phyloP scores from a whole-genome alignment of 2,113 vertebrate genomes.

The Collichthys lucidus region DNA sequence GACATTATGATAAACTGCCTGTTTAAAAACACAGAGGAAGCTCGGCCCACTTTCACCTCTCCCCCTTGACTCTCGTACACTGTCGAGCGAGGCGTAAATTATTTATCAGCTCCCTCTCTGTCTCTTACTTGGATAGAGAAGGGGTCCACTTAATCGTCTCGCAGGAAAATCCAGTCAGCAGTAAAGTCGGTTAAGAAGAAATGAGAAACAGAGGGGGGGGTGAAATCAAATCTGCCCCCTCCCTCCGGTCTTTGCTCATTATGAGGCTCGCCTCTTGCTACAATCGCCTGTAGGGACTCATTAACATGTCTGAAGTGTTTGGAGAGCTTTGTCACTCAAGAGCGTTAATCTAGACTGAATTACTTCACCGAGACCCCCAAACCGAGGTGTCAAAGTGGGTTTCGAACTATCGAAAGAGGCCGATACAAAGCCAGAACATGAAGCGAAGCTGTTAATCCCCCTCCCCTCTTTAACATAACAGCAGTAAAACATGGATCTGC shows the following conservation, averaged over 20 bases:
- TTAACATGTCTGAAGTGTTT: slow-evolving; percentile 73
- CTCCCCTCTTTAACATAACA: neutral
- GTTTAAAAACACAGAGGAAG: slow-evolving; percentile 60
- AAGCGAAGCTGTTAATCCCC: slow-evolving; percentile 26
- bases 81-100: slow-evolving; percentile 66
- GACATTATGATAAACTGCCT: slow-evolving; percentile 70
- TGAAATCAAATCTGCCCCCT: slow-evolving; percentile 66
- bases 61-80: slow-evolving; percentile 53
- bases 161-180: slow-evolving; percentile 47
- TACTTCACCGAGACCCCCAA: slow-evolving; percentile 46
- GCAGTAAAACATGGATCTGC: neutral
- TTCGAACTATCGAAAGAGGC: slow-evolving; percentile 31
- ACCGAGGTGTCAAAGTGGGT: slow-evolving; percentile 25
- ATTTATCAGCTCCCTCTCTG: slow-evolving; percentile 68
- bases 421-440: slow-evolving; percentile 9
- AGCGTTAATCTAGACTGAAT: slow-evolving; percentile 61
- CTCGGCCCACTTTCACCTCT: slow-evolving; percentile 44
- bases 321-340: slow-evolving; percentile 68
- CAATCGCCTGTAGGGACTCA: slow-evolving; percentile 66
- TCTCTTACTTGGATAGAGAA: slow-evolving; percentile 19
- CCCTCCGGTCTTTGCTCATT: slow-evolving; percentile 60
- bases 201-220: slow-evolving; percentile 43
- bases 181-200: slow-evolving; percentile 47
- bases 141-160: slow-evolving; percentile 66
- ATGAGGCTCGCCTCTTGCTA: slow-evolving; percentile 31